Base-by-base conservation (phyloP, 2,888 invertebrate genomes). In the Tenthredo amoena region DNA sequence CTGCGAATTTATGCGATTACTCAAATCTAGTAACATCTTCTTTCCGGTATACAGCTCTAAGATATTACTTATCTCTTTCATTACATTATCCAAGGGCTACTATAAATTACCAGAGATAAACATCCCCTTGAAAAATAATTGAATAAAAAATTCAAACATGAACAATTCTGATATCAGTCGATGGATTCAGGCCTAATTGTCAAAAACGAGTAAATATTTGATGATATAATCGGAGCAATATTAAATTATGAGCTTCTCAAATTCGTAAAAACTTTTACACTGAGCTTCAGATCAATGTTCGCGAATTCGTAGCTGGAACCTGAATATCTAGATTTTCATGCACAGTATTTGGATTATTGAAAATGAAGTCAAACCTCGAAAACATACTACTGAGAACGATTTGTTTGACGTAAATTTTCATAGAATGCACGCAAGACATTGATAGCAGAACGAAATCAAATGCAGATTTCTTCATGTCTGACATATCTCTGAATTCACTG, bases 1-100 rank as follows among this genome's bases (percentile, higher is more conserved):
- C 68, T 68, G 34, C 68, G 34, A 68, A 68, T 68, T 68, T 68
- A 68, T 18, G n/a, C n/a, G 34, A 68, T 34, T 68, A 68, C 12
- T 26, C 10, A 68, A 68, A 31, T 26, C 15, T 34, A 3, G 65
- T 65, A 26, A 31, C 10, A 26, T 65, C 26, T 31, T 26, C 9
- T 1, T 31, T 2, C 31, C 4, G 6, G 31, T 21, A 26, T 68
- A 15, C 34, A 68, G 31, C 68, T 34, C 18, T 18, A 5, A 5
- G 6, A 26, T 68, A 68, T 34, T 62, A 62, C 6, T 21, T 26
- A 12, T 21, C 2, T 12, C 21, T 3, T 62, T 62, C 10, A 26
- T 62, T 26, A 6, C 10, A 68, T 34, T 0, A 31, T 4, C 31
- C 31, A 2, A 31, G 15, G 15, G 31, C 4, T 68, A 0, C 15